A percentile compares a stretch with the other conserved stretches of the same genome.
These are phyloP conservation scores for Crax fasciolata DNA, from an alignment of 2,797 vertebrate species.

Conservation along the genomic window DNA sequence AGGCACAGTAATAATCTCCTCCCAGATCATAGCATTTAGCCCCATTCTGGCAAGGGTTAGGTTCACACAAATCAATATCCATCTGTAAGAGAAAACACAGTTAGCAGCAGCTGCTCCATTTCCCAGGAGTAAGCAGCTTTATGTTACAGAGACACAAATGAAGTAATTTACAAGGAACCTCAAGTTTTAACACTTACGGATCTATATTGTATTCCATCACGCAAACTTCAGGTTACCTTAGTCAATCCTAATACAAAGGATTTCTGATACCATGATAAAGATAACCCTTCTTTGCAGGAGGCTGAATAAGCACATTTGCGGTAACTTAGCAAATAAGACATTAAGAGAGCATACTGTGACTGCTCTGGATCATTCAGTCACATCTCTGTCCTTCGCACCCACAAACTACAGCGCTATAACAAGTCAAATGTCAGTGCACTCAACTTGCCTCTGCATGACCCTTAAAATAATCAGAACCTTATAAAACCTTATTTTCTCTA, in stretches of 20 bases:
- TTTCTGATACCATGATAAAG: background rate
- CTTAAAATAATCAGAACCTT: background rate
- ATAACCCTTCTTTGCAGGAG: background rate
- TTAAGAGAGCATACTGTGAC: background rate
- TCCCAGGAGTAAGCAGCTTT: slow-evolving; percentile 31
- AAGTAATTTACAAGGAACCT: slow-evolving; percentile 3
- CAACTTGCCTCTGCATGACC: background rate
- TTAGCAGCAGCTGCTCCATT: slow-evolving; percentile 18
- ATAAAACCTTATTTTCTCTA: background rate
- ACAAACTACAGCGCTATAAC: background rate
- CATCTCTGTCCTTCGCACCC: background rate
- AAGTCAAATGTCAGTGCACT: background rate
- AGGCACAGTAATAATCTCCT: slow-evolving; percentile 93
- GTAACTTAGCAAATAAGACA: background rate
- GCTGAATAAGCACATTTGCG: background rate
- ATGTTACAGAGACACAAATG: background rate
- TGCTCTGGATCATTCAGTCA: background rate
- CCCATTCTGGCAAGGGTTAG: slow-evolving; percentile 91
- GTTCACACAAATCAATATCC: slow-evolving; percentile 88
- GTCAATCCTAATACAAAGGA: background rate
- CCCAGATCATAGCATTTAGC: slow-evolving; percentile 88
- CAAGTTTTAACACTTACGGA: slow-evolving; percentile 17
- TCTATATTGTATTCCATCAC: background rate
- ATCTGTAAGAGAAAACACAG: slow-evolving; percentile 77
- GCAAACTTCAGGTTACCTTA: background rate